phyloP scores from a whole-genome alignment of 2,797 vertebrate species.

The Prionace glauca region DNA sequence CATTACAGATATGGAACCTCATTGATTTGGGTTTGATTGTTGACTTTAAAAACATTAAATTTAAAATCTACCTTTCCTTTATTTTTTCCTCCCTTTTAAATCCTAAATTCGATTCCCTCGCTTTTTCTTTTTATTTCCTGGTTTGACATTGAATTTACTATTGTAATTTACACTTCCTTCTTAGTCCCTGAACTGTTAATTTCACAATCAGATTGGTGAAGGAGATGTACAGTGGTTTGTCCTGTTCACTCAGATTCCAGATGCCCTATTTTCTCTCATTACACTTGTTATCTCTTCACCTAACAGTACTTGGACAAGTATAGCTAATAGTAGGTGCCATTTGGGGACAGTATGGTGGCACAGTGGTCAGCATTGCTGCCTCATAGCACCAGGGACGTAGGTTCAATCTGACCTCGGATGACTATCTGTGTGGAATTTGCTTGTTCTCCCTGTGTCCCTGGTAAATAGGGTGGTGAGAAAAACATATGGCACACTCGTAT shows the following conservation, averaged over 20 bases:
- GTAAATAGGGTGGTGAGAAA: no score
- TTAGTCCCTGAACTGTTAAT: neutral
- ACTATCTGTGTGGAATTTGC: no score
- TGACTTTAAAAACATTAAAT: neutral
- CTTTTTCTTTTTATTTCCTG: neutral
- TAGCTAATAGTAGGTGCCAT: no score
- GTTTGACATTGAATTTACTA: neutral
- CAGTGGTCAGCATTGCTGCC: no score
- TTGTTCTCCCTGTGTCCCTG: no score
- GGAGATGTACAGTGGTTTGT: neutral
- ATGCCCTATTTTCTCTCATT: neutral
- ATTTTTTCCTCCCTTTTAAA: neutral
- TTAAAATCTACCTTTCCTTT: neutral
- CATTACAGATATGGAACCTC: neutral
- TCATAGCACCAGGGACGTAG: no score
- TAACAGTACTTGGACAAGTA: no score
- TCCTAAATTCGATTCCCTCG: neutral
- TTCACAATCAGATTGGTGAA: neutral
- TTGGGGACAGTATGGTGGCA: no score
- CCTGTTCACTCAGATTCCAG: neutral
- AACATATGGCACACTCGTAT: no score
- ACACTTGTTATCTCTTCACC: neutral
- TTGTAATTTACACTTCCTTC: neutral
- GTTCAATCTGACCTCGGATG: no score
- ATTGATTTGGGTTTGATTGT: neutral